Conservation (phyloP, 2,888 invertebrate species). For the Allolobophora icterica region DNA sequence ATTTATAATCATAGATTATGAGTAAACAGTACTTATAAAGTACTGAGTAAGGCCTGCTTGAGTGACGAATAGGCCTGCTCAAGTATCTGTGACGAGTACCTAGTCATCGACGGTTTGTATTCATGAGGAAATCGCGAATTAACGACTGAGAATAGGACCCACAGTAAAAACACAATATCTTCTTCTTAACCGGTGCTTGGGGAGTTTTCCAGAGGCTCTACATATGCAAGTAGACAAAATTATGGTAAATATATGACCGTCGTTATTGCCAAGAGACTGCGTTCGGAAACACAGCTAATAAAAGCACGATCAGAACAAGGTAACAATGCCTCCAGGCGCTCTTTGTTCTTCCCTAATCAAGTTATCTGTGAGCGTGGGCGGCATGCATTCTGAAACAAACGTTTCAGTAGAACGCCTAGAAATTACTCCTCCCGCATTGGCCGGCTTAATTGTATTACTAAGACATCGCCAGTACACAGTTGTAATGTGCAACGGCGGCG, state of each 20-base stretch:
- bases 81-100: no score
- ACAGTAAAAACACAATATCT: neutral
- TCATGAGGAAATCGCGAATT: neutral
- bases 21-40: neutral
- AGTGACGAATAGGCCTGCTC: neutral
- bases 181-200: neutral
- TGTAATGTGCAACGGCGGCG: no score
- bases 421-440: neutral
- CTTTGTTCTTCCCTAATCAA: no score
- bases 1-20: no score
- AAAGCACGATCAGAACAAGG: neutral
- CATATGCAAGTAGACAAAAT: neutral
- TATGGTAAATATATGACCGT: neutral
- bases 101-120: no score
- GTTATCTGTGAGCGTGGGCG: neutral
- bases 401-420: neutral
- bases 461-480: neutral
- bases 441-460: neutral
- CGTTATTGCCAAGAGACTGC: conserved; percentile 1
- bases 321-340: neutral
- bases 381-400: neutral
- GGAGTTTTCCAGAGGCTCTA: neutral
- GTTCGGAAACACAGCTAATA: neutral
- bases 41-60: neutral
- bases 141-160: neutral